These are phyloP conservation scores for Drosophila orena DNA, from an alignment of 1,140 invertebrate genomes.

Conservation along the genomic window DNA sequence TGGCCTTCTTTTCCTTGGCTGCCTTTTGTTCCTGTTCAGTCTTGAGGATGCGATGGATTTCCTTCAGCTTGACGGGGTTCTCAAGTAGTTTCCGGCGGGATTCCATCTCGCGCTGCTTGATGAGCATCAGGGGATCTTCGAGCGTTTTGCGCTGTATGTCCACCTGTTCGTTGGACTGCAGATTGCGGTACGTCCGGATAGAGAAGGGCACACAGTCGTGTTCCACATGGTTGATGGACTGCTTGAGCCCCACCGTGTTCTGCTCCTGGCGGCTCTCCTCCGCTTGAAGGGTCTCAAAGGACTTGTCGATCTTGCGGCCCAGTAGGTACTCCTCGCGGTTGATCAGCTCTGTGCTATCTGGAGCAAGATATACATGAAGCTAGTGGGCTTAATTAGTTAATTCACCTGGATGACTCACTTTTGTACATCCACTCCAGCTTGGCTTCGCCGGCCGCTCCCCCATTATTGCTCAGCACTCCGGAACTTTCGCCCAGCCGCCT, in stretches of 20 bases:
- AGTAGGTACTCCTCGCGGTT: conserved; percentile 95
- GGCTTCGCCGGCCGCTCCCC: conserved; percentile 85
- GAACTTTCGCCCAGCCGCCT: conserved; percentile 87
- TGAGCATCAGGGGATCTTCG: conserved; percentile 95
- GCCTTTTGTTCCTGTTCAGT: conserved; percentile 86
- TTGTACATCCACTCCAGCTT: conserved; percentile 98
- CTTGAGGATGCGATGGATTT: conserved; percentile 91
- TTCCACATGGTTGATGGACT: conserved; percentile 89
- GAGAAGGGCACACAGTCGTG: conserved; percentile 92
- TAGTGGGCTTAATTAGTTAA: neutral
- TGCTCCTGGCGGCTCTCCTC: conserved; percentile 87
- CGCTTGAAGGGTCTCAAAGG: conserved; percentile 89
- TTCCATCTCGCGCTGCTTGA: conserved; percentile 94
- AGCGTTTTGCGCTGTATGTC: conserved; percentile 93
- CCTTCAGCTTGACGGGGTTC: conserved; percentile 95
- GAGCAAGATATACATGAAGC: neutral
- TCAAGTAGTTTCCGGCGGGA: conserved; percentile 91
- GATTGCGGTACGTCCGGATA: conserved; percentile 85
- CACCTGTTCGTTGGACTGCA: conserved; percentile 87
- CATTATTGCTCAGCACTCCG: conserved; percentile 85
- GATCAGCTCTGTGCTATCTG: conserved; percentile 82
- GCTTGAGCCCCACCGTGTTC: conserved; percentile 71
- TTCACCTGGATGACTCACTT: conserved; percentile 79
- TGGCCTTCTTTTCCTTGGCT: conserved; percentile 86
- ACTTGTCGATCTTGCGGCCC: conserved; percentile 94